These are phyloP conservation scores for Orussus abietinus DNA, from an alignment of 1,140 invertebrate species.

Conservation along the genomic window DNA sequence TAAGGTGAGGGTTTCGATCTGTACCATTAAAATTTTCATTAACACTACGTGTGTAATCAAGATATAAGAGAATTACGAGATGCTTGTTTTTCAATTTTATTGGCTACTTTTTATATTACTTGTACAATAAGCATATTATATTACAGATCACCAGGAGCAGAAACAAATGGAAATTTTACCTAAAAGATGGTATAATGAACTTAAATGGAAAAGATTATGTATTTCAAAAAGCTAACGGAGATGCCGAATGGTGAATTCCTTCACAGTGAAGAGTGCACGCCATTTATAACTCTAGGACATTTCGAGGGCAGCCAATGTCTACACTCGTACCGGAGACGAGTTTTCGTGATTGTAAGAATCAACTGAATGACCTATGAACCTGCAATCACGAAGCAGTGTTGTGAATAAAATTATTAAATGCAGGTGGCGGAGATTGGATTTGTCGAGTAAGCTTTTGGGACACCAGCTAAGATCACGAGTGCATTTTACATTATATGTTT, in stretches of 20 bases:
- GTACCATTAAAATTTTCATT: too few species aligned
- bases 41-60: too few species aligned
- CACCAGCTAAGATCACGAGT: too few species aligned
- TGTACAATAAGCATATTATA: too few species aligned
- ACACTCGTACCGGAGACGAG: neutral
- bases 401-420: conserved; percentile 1
- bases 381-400: neutral
- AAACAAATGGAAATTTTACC: conserved; percentile 99
- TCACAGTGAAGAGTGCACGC: too few species aligned
- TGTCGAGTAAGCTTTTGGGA: neutral
- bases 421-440: neutral
- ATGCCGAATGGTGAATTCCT: conserved; percentile 97
- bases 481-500: too few species aligned
- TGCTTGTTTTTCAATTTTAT: too few species aligned
- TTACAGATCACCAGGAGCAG: conserved; percentile 90
- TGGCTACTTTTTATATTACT: conserved; percentile 16
- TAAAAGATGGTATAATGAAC: conserved; percentile 99
- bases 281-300: neutral
- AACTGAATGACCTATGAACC: neutral
- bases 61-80: too few species aligned
- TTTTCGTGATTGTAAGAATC: neutral
- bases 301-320: conserved; percentile 1
- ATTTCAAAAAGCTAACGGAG: conserved; percentile 97
- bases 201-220: conserved; percentile 96
- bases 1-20: too few species aligned